Conservation (phyloP, 1,140 invertebrate species). For the Xylocopa sonorina region DNA sequence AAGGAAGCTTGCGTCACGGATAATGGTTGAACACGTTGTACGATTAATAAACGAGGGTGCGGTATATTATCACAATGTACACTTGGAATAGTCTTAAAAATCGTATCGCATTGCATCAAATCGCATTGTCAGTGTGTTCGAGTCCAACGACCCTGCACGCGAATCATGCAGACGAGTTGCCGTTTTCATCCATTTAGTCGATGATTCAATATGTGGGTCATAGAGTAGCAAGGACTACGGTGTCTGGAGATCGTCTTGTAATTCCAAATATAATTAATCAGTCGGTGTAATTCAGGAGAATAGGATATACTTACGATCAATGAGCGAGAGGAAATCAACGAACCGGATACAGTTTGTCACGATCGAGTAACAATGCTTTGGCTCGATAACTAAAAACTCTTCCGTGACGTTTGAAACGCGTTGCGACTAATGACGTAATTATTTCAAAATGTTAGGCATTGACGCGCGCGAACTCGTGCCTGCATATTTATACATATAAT, state of each 20-base stretch:
- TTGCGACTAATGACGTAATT: slow-evolving; percentile 1
- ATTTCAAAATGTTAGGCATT: background rate
- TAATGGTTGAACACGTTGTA: background rate
- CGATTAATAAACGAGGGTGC: background rate
- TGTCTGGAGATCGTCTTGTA: too few relatives aligned
- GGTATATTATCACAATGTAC: background rate
- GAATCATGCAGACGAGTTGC: too few relatives aligned
- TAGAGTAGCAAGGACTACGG: too few relatives aligned
- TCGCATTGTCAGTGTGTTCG: too few relatives aligned
- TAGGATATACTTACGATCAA: slow-evolving; percentile 6
- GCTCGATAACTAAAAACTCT: background rate
- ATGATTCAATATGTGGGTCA: too few relatives aligned
- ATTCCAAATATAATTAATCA: too few relatives aligned
- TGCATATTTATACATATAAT: background rate
- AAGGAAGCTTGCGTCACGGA: background rate
- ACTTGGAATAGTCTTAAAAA: background rate
- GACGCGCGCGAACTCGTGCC: background rate
- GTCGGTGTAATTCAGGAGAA: too few relatives aligned
- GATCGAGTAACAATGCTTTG: slow-evolving; percentile 11
- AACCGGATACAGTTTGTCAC: slow-evolving; percentile 16
- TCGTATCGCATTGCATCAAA: too few relatives aligned
- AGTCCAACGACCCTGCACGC: too few relatives aligned
- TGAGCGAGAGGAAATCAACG: slow-evolving; percentile 7
- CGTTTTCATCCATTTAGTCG: too few relatives aligned
- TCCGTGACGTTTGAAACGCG: slow-evolving; percentile 19